Percentiles rank a stretch among this genome's conserved stretches.
These are phyloP conservation scores for Ifrita kowaldi DNA, from an alignment of 2,113 vertebrate species.

Conservation along the genomic window DNA sequence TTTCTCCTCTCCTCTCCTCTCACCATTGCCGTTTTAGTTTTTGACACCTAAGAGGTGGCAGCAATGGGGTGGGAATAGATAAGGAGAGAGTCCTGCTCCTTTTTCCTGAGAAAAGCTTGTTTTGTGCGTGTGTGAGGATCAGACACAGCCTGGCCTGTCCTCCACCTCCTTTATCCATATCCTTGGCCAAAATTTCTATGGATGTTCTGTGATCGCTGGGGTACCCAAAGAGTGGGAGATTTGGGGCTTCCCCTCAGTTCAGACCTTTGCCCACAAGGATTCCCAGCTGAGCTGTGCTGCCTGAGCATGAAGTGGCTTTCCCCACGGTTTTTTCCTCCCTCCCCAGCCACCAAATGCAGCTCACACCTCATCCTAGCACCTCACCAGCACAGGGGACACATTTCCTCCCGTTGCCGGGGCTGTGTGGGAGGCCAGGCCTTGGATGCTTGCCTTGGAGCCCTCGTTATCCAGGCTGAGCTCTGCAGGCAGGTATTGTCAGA, in stretches of 20 bases:
- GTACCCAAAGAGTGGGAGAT: not conserved
- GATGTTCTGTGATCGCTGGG: not conserved
- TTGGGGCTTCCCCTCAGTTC: not conserved
- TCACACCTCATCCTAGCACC: not conserved
- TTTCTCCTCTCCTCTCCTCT: not conserved
- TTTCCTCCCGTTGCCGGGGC: not conserved
- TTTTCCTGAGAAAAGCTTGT: fast-evolving
- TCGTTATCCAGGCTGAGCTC: not conserved
- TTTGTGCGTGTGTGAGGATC: not conserved
- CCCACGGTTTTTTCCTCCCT: not conserved
- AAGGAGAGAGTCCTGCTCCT: not conserved
- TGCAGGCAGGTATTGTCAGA: not conserved
- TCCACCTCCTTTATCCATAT: fast-evolving
- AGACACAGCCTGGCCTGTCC: not conserved
- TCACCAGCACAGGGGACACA: not conserved
- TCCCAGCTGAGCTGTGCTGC: not conserved
- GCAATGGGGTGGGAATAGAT: not conserved
- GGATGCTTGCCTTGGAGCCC: not conserved
- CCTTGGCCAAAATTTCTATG: not conserved
- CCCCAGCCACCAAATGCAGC: not conserved
- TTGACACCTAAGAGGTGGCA: not conserved
- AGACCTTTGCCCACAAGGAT: not conserved
- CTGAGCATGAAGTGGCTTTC: not conserved
- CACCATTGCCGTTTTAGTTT: not conserved
- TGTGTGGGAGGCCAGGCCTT: not conserved